phyloP scores from a whole-genome alignment of 2,888 invertebrate genomes.

The Ornithoptera alexandrae region DNA sequence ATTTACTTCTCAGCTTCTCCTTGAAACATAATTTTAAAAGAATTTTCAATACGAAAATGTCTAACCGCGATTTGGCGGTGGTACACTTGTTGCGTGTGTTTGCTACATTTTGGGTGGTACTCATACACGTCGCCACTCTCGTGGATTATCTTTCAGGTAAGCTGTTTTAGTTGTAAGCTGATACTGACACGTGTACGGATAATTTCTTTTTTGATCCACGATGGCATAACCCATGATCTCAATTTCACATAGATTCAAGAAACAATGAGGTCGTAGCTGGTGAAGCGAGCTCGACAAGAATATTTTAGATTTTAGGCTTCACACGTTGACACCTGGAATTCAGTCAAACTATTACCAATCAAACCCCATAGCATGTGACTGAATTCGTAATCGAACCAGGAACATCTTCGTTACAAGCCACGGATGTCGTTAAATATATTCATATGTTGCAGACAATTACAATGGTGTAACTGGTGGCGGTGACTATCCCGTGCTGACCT shows the following conservation, averaged over 20 bases:
- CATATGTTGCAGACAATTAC: slow-evolving; percentile 65
- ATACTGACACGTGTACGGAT: not conserved
- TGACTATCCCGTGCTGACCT: slow-evolving; percentile 73
- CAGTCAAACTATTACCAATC: too few relatives aligned
- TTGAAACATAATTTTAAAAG: slow-evolving; percentile 63
- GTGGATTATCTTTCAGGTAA: slow-evolving; percentile 83
- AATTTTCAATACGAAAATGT: slow-evolving; percentile 68
- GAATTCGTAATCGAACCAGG: too few relatives aligned
- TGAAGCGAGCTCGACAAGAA: too few relatives aligned
- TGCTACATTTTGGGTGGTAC: slow-evolving; percentile 84
- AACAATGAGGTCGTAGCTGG: too few relatives aligned
- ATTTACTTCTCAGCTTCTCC: slow-evolving; percentile 66
- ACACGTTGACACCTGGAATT: too few relatives aligned
- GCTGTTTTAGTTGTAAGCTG: slow-evolving; percentile 7
- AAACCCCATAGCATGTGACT: too few relatives aligned
- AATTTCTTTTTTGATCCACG: not conserved
- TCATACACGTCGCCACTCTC: slow-evolving; percentile 81
- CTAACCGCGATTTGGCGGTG: slow-evolving; percentile 73
- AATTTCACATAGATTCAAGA: too few relatives aligned
- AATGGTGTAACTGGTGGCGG: slow-evolving; percentile 62
- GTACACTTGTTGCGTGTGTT: slow-evolving; percentile 82
- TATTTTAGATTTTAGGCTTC: too few relatives aligned
- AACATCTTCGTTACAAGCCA: too few relatives aligned
- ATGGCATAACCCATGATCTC: too few relatives aligned
- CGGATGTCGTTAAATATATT: too few relatives aligned